Evolutionary conservation across 2,888 invertebrate genomes (phyloP), one percentile per base, ranked within the genome.

Genomic region (Diarsia rubi): DNA sequence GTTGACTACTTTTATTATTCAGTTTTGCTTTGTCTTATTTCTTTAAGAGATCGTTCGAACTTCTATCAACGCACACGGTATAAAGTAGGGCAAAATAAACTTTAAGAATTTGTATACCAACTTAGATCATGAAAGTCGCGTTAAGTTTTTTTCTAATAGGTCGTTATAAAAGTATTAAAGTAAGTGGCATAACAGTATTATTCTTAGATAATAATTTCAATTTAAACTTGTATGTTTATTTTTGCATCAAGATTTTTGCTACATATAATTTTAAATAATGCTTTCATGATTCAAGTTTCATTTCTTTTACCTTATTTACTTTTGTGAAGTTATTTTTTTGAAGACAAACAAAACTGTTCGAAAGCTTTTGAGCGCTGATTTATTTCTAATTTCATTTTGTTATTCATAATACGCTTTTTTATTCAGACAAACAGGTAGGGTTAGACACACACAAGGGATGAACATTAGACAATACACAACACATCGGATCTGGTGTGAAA

Each of bases 391-490:
- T 92, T 86, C 76, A 90, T 89, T 88, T 88, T 87, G 86, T 90
- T 90, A 87, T 90, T 88, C 92, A 89, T 91, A 88, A 91, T 91
- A 95, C 96, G 95, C 94, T 91, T 94, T 94, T 94, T 95, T 91
- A 88, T 94, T 95, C 90, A 95, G 95, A 96, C 96, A 96, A 96
- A 96, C 96, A 95, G 96, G 96, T 96, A 94, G 97, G 97, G 97
- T 97, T 96, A 98, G 98, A 98, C 98, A 98, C 98, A 98, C 98
- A 98, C 98, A 98, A 98, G 97, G 98, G 98, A 98, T 97, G 97
- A 97, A 98, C 98, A 98, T 98, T 98, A 98, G 98, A 98, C 98
- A 98, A 98, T 98, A 98, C 98, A 98, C 98, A 98, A 97, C 95
- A 96, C 96, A 95, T 95, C 95, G 95, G 95, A 96, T 97, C 96